A percentile compares a stretch with the other conserved stretches of the same genome.
phyloP scores from a whole-genome alignment of 2,888 invertebrate genomes.

The Venusia cambrica region DNA sequence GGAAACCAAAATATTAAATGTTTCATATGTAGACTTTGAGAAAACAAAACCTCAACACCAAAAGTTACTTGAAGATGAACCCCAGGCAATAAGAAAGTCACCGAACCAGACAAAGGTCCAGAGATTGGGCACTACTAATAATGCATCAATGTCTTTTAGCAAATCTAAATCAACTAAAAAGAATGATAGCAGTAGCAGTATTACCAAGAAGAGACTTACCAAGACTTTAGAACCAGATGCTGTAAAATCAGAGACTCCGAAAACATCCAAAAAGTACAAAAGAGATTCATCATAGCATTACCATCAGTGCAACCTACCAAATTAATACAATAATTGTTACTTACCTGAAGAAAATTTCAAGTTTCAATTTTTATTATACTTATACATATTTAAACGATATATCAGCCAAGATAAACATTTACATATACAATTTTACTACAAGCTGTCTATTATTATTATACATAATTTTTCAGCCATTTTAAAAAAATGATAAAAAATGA shows the following conservation, averaged over 20 bases:
- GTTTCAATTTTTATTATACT: no score
- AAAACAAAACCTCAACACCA: constrained; percentile 60
- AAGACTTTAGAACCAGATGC: constrained; percentile 43
- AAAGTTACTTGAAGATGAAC: constrained; percentile 50
- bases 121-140: constrained; percentile 14
- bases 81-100: constrained; percentile 36
- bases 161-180: constrained; percentile 35
- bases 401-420: no score
- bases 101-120: constrained; percentile 31
- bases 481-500: no score
- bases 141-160: constrained; percentile 34
- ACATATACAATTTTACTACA: no score
- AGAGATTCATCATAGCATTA: constrained; percentile 40
- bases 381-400: no score
- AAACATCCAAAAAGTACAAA: constrained; percentile 55
- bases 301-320: no score
- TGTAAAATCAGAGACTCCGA: constrained; percentile 42
- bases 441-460: no score
- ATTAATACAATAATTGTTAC: neutral
- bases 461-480: no score
- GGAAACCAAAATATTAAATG: constrained; percentile 44
- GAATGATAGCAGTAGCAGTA: constrained; percentile 40
- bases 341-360: constrained; percentile 9
- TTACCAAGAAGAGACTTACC: constrained; percentile 48
- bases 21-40: constrained; percentile 66